phyloP scores from a whole-genome alignment of 1,140 invertebrate species.

The Drosophila tsacasi region DNA sequence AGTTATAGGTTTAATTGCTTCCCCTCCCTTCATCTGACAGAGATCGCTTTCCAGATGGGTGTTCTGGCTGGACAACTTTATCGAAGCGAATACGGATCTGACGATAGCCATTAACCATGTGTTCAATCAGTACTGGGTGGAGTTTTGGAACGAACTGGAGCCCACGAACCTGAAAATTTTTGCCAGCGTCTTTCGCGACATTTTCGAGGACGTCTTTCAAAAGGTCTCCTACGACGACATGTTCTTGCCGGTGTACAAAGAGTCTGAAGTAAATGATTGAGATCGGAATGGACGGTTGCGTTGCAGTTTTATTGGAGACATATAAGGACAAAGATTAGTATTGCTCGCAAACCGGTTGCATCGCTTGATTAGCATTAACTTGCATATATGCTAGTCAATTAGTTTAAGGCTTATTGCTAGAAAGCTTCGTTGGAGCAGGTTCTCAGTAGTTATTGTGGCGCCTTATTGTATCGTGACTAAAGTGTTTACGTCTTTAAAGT shows the following conservation, averaged over 20 bases:
- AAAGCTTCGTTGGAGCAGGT: slow-evolving; percentile 28
- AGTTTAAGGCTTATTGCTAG: slow-evolving; percentile 1
- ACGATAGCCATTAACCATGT: slow-evolving; percentile 54
- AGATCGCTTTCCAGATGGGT: slow-evolving; percentile 31
- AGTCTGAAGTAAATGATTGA: slow-evolving; percentile 40
- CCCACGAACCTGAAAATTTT: slow-evolving; percentile 48
- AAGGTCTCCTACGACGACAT: slow-evolving; percentile 64
- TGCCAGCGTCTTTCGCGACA: slow-evolving; percentile 35
- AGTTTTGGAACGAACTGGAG: slow-evolving; percentile 70
- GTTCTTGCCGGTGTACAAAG: slow-evolving; percentile 44
- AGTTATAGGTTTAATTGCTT: neutral
- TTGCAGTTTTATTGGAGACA: slow-evolving; percentile 24
- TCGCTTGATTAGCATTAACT: slow-evolving; percentile 14
- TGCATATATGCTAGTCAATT: slow-evolving; percentile 4
- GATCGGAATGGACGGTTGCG: neutral
- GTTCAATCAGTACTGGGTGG: slow-evolving; percentile 59
- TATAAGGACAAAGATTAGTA: slow-evolving; percentile 34
- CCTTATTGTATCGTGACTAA: slow-evolving; percentile 19
- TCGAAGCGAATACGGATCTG: slow-evolving; percentile 53
- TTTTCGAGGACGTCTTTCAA: slow-evolving; percentile 50
- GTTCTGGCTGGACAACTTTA: slow-evolving; percentile 60
- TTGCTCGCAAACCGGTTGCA: slow-evolving; percentile 36
- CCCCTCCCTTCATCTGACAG: neutral
- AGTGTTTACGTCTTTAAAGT: slow-evolving; percentile 3
- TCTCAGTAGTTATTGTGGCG: neutral